Conservation (phyloP, 2,113 vertebrate genomes). For the Tauraco erythrolophus region DNA sequence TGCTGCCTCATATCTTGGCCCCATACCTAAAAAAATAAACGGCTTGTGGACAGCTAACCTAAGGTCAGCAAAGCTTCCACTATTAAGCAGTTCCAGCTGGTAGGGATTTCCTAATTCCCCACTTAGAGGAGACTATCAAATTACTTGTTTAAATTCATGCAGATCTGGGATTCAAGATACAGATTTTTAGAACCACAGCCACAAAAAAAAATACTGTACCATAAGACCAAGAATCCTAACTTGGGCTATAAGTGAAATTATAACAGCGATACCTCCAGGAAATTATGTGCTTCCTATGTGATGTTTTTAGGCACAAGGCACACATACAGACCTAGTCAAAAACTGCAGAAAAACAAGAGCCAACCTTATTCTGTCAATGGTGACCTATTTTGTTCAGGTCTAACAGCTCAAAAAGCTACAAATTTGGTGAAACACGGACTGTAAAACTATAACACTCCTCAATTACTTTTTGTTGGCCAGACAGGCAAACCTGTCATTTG, state of each 20-base stretch:
- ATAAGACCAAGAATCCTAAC: not conserved
- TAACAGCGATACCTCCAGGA: not conserved
- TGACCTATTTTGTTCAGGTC: slow-evolving; percentile 81
- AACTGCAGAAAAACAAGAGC: slow-evolving; percentile 17
- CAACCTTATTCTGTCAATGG: slow-evolving; percentile 72
- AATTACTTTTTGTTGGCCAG: slow-evolving; percentile 81
- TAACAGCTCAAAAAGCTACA: slow-evolving; percentile 79
- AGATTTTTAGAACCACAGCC: not conserved
- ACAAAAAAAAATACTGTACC: not conserved
- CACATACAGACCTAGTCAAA: not conserved
- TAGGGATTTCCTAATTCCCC: slow-evolving; percentile 15
- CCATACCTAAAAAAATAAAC: slow-evolving; percentile 10
- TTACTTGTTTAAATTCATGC: slow-evolving; percentile 9
- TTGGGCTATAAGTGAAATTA: not conserved
- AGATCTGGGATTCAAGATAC: not conserved
- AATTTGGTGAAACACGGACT: slow-evolving; percentile 72
- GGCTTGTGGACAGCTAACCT: slow-evolving; percentile 32
- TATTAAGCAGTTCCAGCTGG: slow-evolving; percentile 26
- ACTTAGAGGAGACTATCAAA: not conserved
- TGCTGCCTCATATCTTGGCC: not conserved
- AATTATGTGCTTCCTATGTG: not conserved
- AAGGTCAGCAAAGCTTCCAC: slow-evolving; percentile 33
- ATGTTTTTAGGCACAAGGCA: not conserved
- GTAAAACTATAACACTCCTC: slow-evolving; percentile 78
- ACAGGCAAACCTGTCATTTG: slow-evolving; percentile 81